phyloP scores from a whole-genome alignment of 2,797 vertebrate species.

The Phyllotis vaccarum region DNA sequence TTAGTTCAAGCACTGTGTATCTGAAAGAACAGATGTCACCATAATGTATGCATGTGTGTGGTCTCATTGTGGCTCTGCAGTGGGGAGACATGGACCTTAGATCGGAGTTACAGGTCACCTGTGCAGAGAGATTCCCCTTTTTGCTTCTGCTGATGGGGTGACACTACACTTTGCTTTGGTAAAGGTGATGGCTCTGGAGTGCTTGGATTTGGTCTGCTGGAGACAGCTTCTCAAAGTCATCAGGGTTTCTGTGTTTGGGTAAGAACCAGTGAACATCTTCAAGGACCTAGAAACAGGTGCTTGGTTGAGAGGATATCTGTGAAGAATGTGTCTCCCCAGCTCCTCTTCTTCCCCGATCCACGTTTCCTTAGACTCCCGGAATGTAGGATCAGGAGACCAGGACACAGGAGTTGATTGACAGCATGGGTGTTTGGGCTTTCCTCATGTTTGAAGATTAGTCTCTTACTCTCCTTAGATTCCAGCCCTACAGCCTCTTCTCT shows the following conservation, averaged over 20 bases:
- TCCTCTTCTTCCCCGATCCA: neutral
- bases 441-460: neutral
- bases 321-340: too few relatives aligned
- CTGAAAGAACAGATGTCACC: neutral
- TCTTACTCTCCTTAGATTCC: neutral
- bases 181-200: neutral
- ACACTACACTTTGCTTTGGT: neutral
- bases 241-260: neutral
- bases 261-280: neutral
- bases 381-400: neutral
- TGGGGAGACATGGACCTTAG: too few relatives aligned
- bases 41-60: neutral
- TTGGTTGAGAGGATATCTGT: neutral
- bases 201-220: neutral
- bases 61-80: neutral
- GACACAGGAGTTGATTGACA: neutral
- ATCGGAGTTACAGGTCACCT: accelerated
- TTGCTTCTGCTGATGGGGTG: too few relatives aligned
- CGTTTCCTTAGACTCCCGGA: neutral
- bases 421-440: neutral
- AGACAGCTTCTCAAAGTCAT: too few relatives aligned
- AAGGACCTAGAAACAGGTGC: neutral
- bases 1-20: too few relatives aligned
- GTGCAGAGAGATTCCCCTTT: neutral
- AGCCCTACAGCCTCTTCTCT: neutral